A percentile compares a stretch with the other conserved stretches of the same genome.
phyloP scores from a whole-genome alignment of 2,113 vertebrate species.

The Phaetusa simplex region DNA sequence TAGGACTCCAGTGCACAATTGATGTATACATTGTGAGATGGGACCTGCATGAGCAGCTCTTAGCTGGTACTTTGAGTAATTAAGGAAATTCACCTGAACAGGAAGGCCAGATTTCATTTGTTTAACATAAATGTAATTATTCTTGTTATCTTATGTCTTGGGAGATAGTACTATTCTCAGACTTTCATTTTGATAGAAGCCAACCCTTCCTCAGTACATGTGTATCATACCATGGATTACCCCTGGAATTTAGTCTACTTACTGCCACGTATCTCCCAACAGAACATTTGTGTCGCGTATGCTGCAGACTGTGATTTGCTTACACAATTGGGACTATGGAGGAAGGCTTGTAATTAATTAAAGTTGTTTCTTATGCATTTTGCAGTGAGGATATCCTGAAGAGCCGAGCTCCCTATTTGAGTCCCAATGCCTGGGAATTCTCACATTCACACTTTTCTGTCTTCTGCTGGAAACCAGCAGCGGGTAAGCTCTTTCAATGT shows the following conservation, averaged over 20 bases:
- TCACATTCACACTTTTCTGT: not conserved
- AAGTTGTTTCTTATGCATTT: not conserved
- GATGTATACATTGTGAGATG: not conserved
- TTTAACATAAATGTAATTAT: not conserved
- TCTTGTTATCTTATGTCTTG: not conserved
- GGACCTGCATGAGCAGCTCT: not conserved
- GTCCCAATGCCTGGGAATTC: not conserved
- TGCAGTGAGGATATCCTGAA: not conserved
- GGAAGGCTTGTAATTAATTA: not conserved
- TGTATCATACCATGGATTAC: not conserved
- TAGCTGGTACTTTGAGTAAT: not conserved
- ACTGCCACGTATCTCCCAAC: not conserved
- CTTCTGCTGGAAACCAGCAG: not conserved
- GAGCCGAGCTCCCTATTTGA: not conserved
- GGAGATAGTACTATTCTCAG: not conserved
- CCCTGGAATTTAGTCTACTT: not conserved
- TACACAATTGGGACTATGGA: not conserved
- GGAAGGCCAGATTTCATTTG: not conserved
- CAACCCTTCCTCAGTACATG: not conserved
- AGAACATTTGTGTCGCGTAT: not conserved
- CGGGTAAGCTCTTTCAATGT: not conserved
- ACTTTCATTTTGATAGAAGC: not conserved
- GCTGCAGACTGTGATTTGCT: not conserved
- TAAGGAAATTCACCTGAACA: not conserved
- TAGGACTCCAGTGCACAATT: not conserved